Conservation (phyloP, 2,797 vertebrate genomes). For the Mormyrops boulengeri region DNA sequence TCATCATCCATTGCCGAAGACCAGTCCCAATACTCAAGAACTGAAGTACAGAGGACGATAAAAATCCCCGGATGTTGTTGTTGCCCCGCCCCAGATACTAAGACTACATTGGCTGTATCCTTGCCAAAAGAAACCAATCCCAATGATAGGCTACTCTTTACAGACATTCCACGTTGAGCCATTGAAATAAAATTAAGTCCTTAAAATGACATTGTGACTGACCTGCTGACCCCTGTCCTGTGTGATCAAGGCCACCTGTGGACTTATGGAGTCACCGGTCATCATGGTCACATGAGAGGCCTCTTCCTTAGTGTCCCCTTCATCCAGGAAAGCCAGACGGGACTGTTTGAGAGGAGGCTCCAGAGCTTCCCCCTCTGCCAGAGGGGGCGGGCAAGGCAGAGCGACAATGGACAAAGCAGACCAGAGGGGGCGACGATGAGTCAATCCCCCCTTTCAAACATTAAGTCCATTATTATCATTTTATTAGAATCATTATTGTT, state of each 20-base stretch:
- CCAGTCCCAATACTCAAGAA: not conserved
- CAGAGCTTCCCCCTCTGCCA: constrained; percentile 39
- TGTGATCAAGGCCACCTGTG: constrained; percentile 56
- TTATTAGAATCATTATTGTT: not conserved
- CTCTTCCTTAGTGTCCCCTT: constrained; percentile 47
- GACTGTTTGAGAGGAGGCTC: constrained; percentile 41
- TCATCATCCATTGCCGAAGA: not conserved
- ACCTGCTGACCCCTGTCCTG: constrained; percentile 62
- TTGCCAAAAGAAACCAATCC: not conserved
- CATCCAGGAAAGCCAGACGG: constrained; percentile 49
- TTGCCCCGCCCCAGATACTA: not conserved
- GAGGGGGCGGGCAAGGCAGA: not conserved
- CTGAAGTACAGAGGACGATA: not conserved
- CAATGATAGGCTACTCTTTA: not conserved
- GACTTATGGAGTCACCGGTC: constrained; percentile 44
- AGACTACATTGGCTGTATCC: not conserved
- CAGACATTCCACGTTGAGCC: not conserved
- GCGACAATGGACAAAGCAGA: not conserved
- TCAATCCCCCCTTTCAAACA: not conserved
- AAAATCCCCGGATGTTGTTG: not conserved
- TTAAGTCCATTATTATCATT: not conserved
- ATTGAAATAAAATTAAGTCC: not conserved
- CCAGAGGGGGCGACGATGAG: not conserved
- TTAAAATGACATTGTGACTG: constrained; percentile 15
- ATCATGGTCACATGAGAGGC: constrained; percentile 49